phyloP scores from a whole-genome alignment of 2,113 vertebrate species.

The Aepyceros melampus region DNA sequence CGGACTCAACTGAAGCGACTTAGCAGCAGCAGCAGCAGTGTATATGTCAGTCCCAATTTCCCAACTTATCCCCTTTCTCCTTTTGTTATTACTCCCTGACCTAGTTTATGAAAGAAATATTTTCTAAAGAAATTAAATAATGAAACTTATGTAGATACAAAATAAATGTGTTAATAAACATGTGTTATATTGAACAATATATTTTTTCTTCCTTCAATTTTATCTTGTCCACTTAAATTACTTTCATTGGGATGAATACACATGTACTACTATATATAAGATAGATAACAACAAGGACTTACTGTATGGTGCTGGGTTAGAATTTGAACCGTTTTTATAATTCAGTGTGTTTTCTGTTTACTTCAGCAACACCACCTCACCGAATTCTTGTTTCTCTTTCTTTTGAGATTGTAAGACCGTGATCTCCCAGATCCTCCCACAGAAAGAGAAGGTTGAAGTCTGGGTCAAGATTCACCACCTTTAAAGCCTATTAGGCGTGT shows the following conservation, averaged over 20 bases:
- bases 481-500: background rate
- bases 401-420: background rate
- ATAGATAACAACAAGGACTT: background rate
- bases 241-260: background rate
- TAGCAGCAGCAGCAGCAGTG: too few species aligned
- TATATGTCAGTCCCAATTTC: background rate
- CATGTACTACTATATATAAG: background rate
- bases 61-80: background rate
- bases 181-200: background rate
- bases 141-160: background rate
- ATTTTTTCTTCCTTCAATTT: slow-evolving; percentile 6
- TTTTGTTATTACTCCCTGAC: background rate
- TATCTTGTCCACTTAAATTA: background rate
- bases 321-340: background rate
- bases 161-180: background rate
- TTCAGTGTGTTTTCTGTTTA: background rate
- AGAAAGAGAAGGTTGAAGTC: fast-evolving
- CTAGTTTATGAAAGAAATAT: background rate
- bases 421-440: background rate
- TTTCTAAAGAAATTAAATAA: background rate
- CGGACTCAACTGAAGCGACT: too few species aligned
- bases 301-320: background rate
- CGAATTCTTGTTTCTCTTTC: background rate
- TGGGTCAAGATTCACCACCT: background rate
- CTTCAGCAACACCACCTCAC: background rate